Evolutionary conservation across 2,888 invertebrate genomes (phyloP), one percentile per base, ranked within the genome.

Genomic region (Nemapogon koenigi): DNA sequence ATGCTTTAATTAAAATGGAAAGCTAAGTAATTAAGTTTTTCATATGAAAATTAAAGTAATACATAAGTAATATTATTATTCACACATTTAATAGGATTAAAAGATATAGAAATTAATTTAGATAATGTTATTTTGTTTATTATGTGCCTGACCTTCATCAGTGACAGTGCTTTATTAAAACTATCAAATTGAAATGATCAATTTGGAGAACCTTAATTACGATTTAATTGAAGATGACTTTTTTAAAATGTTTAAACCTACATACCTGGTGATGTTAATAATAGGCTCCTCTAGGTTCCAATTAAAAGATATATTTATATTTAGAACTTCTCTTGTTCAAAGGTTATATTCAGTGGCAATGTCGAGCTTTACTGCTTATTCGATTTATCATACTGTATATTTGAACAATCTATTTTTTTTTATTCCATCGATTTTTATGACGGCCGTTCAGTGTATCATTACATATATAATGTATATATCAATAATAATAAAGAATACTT

Each of bases 151-250:
- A n/a, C n/a, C n/a, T n/a, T n/a, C n/a, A n/a, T n/a, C n/a, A n/a
- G n/a, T n/a, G n/a, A n/a, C n/a, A n/a, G n/a, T n/a, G n/a, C n/a
- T n/a, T n/a, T n/a, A n/a, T n/a, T n/a, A n/a, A 7, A 22, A 22
- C 22, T 22, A 22, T 22, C 22, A 8, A 22, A 8, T 22, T 6
- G 8, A 6, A 22, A 22, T 22, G 22, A 7, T 7, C 10, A 7
- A 16, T 2, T 31, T 31, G 4, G 31, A 31, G 15, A 31, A 16
- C 3, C 17, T 31, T 3, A 31, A 15, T 31, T 31, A 31, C 16
- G 31, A 31, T 16, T 16, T 31, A n/a, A 31, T 31, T 14, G 31
- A 31, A 3, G 17, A 16, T 10, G 31, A 31, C 4, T 31, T 31
- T 15, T 31, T 31, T 31, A 15, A 31, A 15, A 31, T 31, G n/a